phyloP scores from a whole-genome alignment of 2,113 vertebrate species.

The Antigone vipio region DNA sequence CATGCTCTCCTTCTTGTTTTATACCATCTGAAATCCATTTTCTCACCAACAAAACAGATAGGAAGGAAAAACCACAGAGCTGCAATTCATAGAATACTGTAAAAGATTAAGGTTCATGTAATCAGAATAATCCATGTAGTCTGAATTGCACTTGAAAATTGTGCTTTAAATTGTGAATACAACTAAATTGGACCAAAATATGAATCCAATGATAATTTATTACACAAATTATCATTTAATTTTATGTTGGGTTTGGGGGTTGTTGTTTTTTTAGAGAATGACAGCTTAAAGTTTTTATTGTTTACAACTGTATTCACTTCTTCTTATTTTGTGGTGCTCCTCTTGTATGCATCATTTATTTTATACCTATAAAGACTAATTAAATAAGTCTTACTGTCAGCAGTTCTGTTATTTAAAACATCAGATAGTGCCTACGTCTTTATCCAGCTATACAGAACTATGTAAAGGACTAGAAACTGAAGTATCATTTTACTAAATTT shows the following conservation, averaged over 20 bases:
- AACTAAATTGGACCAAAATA: neutral
- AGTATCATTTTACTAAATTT: neutral
- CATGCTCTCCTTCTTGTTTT: neutral
- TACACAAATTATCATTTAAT: neutral
- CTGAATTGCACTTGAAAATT: neutral
- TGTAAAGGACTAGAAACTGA: neutral
- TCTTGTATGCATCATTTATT: neutral
- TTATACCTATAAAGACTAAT: neutral
- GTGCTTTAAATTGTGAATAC: neutral
- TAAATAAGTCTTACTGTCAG: neutral
- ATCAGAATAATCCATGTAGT: neutral
- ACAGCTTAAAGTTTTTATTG: neutral
- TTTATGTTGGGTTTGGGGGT: neutral
- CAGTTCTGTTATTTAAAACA: neutral
- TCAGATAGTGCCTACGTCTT: neutral
- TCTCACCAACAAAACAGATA: neutral
- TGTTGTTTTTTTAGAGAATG: neutral
- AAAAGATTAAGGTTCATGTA: neutral
- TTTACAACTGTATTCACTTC: accelerated
- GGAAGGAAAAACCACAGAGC: neutral
- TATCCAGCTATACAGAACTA: neutral
- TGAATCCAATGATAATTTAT: neutral
- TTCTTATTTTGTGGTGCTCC: neutral
- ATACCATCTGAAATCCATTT: neutral
- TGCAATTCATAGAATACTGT: neutral